Percentiles rank a stretch among this genome's conserved stretches.
These are phyloP conservation scores for Gouania willdenowi DNA, from an alignment of 2,797 vertebrate species.

Conservation along the genomic window DNA sequence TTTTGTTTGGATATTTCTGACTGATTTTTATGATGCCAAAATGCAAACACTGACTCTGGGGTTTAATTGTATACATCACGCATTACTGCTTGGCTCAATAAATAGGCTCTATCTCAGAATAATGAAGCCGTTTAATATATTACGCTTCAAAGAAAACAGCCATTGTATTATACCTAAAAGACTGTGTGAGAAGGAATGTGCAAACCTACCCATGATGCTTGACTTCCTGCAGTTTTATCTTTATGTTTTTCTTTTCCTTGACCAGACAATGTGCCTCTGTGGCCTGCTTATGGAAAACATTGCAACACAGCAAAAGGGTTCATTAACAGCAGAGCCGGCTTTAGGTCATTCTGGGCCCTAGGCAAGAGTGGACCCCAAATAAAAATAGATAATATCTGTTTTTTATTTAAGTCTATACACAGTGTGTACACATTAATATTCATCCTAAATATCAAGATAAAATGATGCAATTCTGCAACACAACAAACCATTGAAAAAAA, in stretches of 20 bases:
- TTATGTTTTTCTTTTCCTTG: not conserved
- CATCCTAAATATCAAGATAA: no score
- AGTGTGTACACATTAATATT: no score
- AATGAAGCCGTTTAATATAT: slow-evolving; percentile 28
- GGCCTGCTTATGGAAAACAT: slow-evolving; percentile 6
- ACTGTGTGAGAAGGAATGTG: no score
- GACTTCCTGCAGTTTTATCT: no score
- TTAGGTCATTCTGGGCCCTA: no score
- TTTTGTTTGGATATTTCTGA: slow-evolving; percentile 1
- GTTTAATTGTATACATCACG: slow-evolving; percentile 24
- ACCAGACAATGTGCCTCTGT: not conserved
- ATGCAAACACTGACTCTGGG: slow-evolving; percentile 4
- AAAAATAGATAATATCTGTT: no score
- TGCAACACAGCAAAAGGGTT: slow-evolving; percentile 6
- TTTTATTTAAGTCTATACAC: no score
- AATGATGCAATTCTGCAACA: no score
- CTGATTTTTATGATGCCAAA: slow-evolving; percentile 5
- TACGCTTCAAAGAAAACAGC: not conserved
- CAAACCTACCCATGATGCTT: no score
- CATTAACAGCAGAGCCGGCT: not conserved
- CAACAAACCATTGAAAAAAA: no score
- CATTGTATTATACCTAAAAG: no score
- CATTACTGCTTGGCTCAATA: slow-evolving; percentile 21
- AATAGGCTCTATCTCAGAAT: slow-evolving; percentile 27
- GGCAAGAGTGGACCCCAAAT: no score